Percentiles rank a stretch among this genome's conserved stretches.
Evolutionary conservation across 2,113 vertebrate genomes (phyloP).

Genomic region (Pedionomus torquatus): DNA sequence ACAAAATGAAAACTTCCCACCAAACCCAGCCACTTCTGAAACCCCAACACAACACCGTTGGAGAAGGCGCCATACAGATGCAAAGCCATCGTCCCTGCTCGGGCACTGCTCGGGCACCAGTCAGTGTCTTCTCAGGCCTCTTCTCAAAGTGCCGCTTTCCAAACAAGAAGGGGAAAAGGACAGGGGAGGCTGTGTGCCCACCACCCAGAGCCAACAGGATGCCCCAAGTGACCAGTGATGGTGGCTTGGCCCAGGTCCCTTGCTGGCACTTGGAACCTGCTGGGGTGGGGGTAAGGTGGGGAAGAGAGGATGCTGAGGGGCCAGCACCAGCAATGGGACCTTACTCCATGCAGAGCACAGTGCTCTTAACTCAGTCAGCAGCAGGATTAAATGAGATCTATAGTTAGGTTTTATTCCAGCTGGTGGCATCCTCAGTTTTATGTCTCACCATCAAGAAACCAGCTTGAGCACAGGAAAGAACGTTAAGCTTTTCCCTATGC

Average conservation of each 20-base stretch:
- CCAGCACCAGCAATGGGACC: not conserved
- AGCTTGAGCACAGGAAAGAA: not conserved
- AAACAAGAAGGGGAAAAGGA: not conserved
- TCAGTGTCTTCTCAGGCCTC: rapidly evolving
- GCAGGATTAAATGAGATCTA: not conserved
- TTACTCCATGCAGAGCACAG: not conserved
- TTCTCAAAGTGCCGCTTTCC: not conserved
- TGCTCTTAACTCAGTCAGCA: not conserved
- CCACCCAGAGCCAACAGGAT: not conserved
- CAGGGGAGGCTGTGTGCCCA: not conserved
- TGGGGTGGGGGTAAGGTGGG: not conserved
- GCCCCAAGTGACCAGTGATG: rapidly evolving
- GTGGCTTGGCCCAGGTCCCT: not conserved
- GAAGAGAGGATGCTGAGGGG: not conserved
- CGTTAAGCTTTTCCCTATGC: not conserved
- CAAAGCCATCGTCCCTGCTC: rapidly evolving
- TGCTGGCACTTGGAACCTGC: rapidly evolving
- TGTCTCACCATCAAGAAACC: not conserved
- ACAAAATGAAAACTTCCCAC: not conserved
- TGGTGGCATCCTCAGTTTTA: not conserved
- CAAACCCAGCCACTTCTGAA: not conserved
- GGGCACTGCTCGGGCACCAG: not conserved
- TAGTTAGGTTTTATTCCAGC: not conserved
- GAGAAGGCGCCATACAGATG: rapidly evolving
- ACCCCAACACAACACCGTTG: not conserved